Base-by-base conservation (phyloP, 30 jellyfish, hydroid and myxozoan species). In the Aurelia aurita region DNA sequence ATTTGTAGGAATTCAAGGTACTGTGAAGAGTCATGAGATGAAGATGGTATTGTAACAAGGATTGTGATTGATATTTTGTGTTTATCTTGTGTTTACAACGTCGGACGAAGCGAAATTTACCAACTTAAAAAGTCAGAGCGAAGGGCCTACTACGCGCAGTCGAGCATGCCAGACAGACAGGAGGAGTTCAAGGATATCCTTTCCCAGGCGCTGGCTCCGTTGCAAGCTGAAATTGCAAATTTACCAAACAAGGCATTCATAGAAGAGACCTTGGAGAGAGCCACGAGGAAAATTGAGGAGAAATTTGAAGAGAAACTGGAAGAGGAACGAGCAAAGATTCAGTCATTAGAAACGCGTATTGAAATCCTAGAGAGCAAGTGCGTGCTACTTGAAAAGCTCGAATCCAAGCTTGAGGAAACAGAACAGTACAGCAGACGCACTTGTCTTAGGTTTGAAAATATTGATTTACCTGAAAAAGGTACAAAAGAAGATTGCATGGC, bases 251-350 rank as follows among this genome's bases (percentile, higher is more conserved):
- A 68, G 61, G 60, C 21, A 3, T 68, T 68, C 22, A 68, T 68
- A 34, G 80, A 68, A 68, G 80, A 68, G 60, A 57, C 80, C 80
- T 39, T 4, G 80, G 80, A 68, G 29, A 68, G 61, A 68, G 80
- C 80, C 60, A 68, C 80, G 58, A 35, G 80, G 61, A 68, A 62
- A 68, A 29, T 68, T 39, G 80, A 68, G 43, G 61, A 28, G 25
- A 68, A 68, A 39, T 68, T 68, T 34, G 80, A 68, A 68, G 80
- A 68, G 29, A 18, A 68, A 68, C 60, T 68, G 39, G 60, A 68
- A 68, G 27, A 39, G 31, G 80, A 35, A 35, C 58, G 80, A 68
- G 60, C 4, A 7, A 68, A 68, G 60, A 34, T 68, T 7, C 58
- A 68, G 8, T 68, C 80, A 13, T 63, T 68, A 6, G 80, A 68